Base-by-base conservation (phyloP, 64 coral and sea anemone genomes). In the Cladopsammia gracilis region DNA sequence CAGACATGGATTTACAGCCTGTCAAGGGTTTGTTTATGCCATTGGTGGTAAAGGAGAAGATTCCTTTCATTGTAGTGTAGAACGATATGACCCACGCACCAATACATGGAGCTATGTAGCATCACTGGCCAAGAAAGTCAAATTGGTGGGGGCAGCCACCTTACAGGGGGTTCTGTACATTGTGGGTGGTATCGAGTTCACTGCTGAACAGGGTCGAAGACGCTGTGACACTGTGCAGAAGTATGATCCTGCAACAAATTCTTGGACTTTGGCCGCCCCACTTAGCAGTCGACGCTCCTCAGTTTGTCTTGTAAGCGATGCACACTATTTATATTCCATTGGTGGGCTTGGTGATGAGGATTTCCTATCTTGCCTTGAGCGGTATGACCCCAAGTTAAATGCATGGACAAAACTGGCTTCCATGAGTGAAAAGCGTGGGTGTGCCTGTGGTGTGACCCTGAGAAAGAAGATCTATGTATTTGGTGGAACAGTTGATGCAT, bases 21-120 rank as follows among this genome's bases (percentile, higher is more conserved):
- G 90, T 56, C 46, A 45, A 15, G 88, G 83, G 6, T 94, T 70
- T 64, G 50, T 98, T 23, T 98, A 94, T 22, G 96, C 89, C 10
- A 88, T 98, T 62, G 96, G 96, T 70, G 96, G 96, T 45, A 87
- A 95, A 66, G 83, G 79, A 42, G 89, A 92, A 53, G 89, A 82
- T 58, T 67, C 82, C 0, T 77, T 85, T 4, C 75, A 90, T 52
- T 78, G 65, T 20, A 91, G 62, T 51, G 89, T 95, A 8, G 94
- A 95, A 24, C 74, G 84, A 4, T 92, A 85, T 54, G 89, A 92
- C 22, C 82, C 89, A 16, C 58, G 83, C 3, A 95, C 94, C 12
- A 95, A 95, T 45, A 91, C 81, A 7, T 95, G 94, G 94, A 73
- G 49, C 46, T 77, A 79, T 80, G 94, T 95, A 34, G 89, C 89